Percentiles rank a stretch among this genome's conserved stretches.
phyloP scores from a whole-genome alignment of 1,140 invertebrate species.

The Chrysomallon squamiferum region DNA sequence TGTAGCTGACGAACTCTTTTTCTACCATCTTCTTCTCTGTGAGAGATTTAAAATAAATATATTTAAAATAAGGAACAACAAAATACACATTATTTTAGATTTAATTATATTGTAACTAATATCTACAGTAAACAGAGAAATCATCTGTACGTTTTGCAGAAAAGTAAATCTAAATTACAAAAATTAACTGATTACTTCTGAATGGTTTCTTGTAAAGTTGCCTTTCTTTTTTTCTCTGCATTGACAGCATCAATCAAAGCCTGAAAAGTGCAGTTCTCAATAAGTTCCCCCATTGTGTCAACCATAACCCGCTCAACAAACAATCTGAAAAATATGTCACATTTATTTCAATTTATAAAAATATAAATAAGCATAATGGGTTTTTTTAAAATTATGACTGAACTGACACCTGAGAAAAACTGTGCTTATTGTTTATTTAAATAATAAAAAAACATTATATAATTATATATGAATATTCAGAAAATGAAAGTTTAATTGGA shows the following conservation, averaged over 20 bases:
- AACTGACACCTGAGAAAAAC: neutral
- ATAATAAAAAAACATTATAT: neutral
- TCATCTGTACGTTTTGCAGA: neutral
- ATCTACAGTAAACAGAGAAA: neutral
- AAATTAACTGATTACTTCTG: too few species aligned
- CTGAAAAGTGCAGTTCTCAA: constrained; percentile 53
- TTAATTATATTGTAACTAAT: neutral
- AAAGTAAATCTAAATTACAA: neutral
- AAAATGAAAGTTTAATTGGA: neutral
- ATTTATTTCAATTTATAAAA: neutral
- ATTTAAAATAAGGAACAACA: neutral
- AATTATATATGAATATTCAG: too few species aligned
- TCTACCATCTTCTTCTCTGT: constrained; percentile 57
- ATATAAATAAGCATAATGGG: neutral
- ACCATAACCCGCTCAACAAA: constrained; percentile 54
- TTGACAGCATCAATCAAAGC: constrained; percentile 50
- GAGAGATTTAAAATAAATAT: constrained; percentile 3
- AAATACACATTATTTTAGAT: neutral
- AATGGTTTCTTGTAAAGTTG: constrained; percentile 48
- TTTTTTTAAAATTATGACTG: neutral
- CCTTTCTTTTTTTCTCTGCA: constrained; percentile 52
- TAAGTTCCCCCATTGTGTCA: constrained; percentile 51
- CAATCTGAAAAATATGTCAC: constrained; percentile 28
- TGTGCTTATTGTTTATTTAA: neutral
- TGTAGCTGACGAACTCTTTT: constrained; percentile 52